phyloP scores from a whole-genome alignment of 1,140 invertebrate species.

The Macrobrachium rosenbergii region DNA sequence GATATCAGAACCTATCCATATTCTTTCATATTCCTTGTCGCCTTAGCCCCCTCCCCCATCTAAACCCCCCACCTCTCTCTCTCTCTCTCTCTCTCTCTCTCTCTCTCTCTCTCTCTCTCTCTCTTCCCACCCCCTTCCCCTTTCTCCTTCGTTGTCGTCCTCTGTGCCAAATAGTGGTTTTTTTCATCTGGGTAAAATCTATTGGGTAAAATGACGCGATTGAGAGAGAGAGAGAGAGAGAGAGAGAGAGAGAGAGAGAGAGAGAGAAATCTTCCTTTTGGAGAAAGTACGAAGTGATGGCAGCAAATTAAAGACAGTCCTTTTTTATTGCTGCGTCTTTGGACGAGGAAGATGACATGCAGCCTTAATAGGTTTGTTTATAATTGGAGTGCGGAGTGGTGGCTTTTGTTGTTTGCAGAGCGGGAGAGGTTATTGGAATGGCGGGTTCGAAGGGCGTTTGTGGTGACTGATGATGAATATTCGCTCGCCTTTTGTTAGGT shows the following conservation, averaged over 20 bases:
- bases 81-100: background rate
- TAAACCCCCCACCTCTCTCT: background rate
- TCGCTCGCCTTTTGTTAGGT: no score
- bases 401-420: no score
- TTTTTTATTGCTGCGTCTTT: no score
- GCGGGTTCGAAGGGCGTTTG: no score
- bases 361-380: no score
- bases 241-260: conserved; percentile 14
- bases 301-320: no score
- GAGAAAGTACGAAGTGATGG: no score
- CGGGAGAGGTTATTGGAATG: no score
- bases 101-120: conserved; percentile 10
- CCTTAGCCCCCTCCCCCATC: background rate
- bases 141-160: conserved; percentile 3
- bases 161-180: background rate
- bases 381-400: no score
- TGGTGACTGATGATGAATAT: no score
- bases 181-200: background rate
- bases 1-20: conserved; percentile 59
- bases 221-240: background rate
- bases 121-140: background rate
- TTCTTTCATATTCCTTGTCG: conserved; percentile 47
- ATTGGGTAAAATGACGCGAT: background rate
- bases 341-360: no score
- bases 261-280: no score